phyloP scores from a whole-genome alignment of 92 coral and sea anemone species.

The Zoanthus solanderi region DNA sequence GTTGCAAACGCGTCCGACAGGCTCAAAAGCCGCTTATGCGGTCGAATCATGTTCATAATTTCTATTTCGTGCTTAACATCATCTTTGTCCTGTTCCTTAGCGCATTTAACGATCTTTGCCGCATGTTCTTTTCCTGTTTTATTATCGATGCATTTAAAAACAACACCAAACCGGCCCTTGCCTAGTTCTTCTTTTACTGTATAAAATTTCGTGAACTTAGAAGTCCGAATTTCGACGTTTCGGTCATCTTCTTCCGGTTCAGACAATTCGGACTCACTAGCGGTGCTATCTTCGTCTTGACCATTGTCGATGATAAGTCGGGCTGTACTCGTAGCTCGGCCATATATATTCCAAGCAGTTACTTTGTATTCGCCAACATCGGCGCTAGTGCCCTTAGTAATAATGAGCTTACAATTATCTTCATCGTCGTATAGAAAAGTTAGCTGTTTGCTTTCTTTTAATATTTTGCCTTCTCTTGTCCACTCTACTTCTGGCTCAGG shows the following conservation, averaged over 20 bases:
- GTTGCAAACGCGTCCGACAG: conserved; percentile 89
- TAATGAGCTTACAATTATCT: conserved; percentile 93
- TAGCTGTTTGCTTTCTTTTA: conserved; percentile 94
- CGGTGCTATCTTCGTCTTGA: conserved; percentile 79
- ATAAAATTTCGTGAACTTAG: conserved; percentile 80
- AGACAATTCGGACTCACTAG: conserved; percentile 80
- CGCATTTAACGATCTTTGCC: conserved; percentile 91
- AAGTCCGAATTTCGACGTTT: conserved; percentile 66
- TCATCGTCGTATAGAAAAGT: conserved; percentile 95
- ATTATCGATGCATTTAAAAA: conserved; percentile 88
- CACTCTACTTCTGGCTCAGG: conserved; percentile 98
- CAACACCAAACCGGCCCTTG: conserved; percentile 97
- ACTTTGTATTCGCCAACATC: conserved; percentile 98
- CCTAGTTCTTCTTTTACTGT: conserved; percentile 94
- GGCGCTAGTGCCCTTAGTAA: conserved; percentile 90
- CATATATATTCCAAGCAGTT: conserved; percentile 89
- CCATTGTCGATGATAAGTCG: conserved; percentile 80
- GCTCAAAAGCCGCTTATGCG: conserved; percentile 84
- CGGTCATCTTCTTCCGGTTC: conserved; percentile 74
- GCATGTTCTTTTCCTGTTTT: conserved; percentile 88
- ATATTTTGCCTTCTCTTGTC: conserved; percentile 87
- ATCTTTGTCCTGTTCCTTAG: conserved; percentile 74
- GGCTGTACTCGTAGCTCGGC: conserved; percentile 89
- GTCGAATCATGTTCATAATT: conserved; percentile 81
- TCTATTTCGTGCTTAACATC: conserved; percentile 93